Evolutionary conservation across 2,888 invertebrate species (phyloP).

Genomic region (Gnatocerus cornutus): DNA sequence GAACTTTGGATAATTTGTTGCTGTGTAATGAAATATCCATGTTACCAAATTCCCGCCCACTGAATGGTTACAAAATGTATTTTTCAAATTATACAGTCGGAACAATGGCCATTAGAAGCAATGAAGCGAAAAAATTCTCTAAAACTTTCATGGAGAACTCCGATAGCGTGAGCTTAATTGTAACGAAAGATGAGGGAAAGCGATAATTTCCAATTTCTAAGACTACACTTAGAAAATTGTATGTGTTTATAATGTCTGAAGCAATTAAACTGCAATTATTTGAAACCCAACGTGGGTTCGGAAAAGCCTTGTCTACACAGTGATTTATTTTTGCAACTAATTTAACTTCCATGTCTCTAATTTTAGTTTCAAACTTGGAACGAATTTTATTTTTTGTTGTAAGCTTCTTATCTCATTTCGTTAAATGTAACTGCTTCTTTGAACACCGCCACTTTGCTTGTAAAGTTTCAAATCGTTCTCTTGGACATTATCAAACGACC

Average conservation of each 20-base stretch:
- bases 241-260: slow-evolving; percentile 40
- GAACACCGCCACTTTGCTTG: not conserved
- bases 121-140: slow-evolving; percentile 12
- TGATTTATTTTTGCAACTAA: too few relatives aligned
- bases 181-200: slow-evolving; percentile 30
- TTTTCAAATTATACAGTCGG: slow-evolving; percentile 17
- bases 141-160: slow-evolving; percentile 18
- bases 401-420: not conserved
- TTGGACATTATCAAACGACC: not conserved
- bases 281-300: not conserved
- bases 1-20: slow-evolving; percentile 25
- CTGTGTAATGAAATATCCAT: slow-evolving; percentile 30
- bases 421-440: not conserved
- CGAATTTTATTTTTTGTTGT: not conserved
- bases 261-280: slow-evolving; percentile 39
- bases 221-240: slow-evolving; percentile 26
- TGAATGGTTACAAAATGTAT: slow-evolving; percentile 6
- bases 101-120: slow-evolving; percentile 25
- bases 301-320: not conserved
- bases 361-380: not conserved
- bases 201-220: slow-evolving; percentile 35
- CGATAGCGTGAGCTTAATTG: slow-evolving; percentile 39
- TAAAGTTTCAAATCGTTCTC: not conserved
- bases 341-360: too few relatives aligned
- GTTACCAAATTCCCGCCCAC: slow-evolving; percentile 13